These are phyloP conservation scores for Cephus cinctus DNA, from an alignment of 1,140 invertebrate species.

Conservation along the genomic window DNA sequence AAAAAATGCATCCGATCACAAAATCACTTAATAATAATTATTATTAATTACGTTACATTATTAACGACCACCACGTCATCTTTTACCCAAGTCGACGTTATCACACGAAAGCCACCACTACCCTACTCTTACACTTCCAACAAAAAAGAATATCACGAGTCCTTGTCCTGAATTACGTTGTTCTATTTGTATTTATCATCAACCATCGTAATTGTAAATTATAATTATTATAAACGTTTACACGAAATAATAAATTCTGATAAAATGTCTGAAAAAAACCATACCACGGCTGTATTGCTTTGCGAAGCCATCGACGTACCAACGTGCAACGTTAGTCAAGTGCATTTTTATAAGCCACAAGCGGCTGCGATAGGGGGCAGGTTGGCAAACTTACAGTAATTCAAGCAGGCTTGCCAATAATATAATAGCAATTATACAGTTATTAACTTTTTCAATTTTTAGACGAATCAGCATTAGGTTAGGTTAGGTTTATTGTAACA, in stretches of 20 bases:
- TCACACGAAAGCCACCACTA: conserved; percentile 9
- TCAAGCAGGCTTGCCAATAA: too few relatives aligned
- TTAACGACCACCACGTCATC: conserved; percentile 4
- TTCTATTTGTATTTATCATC: conserved; percentile 58
- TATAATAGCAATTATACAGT: too few relatives aligned
- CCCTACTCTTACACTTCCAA: not conserved
- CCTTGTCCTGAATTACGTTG: conserved; percentile 29
- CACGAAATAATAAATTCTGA: conserved; percentile 59
- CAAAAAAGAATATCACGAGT: conserved; percentile 4
- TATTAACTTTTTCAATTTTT: too few relatives aligned
- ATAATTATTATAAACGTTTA: conserved; percentile 59
- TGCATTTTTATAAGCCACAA: too few relatives aligned
- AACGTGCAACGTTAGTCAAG: too few relatives aligned
- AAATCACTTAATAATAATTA: not conserved
- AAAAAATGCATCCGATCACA: not conserved
- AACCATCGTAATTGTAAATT: conserved; percentile 58
- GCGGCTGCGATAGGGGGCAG: too few relatives aligned
- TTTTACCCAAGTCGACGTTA: conserved; percentile 11
- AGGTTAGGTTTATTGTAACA: too few relatives aligned
- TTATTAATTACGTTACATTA: not conserved
- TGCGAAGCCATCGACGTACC: conserved; percentile 9
- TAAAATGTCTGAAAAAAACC: conserved; percentile 52
- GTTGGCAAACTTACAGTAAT: too few relatives aligned
- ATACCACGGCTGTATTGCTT: conserved; percentile 26
- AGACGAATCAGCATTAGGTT: too few relatives aligned